Conservation (phyloP, 1,140 invertebrate genomes). For the Drosophila cardini region DNA sequence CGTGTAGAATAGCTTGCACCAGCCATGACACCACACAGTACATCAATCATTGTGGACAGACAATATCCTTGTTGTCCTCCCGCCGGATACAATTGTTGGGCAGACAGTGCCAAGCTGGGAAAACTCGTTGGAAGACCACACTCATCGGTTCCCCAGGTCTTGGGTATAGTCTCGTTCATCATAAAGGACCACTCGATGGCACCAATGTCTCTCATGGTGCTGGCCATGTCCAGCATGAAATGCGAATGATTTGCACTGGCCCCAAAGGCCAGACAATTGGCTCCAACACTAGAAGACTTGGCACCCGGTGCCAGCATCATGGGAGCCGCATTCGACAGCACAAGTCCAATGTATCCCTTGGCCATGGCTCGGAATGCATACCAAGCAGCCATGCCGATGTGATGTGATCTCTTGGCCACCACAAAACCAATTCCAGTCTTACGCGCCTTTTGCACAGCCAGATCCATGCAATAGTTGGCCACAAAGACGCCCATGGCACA, state of each 20-base stretch:
- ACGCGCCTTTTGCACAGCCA: conserved; percentile 94
- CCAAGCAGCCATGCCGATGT: conserved; percentile 90
- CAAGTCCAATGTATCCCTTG: conserved; percentile 91
- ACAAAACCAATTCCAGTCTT: conserved; percentile 94
- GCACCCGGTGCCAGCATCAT: conserved; percentile 92
- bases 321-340: conserved; percentile 96
- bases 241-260: conserved; percentile 89
- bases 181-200: conserved; percentile 91
- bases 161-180: conserved; percentile 89
- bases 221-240: conserved; percentile 97
- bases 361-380: conserved; percentile 92
- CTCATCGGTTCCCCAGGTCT: conserved; percentile 91
- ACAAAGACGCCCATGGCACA: conserved; percentile 89
- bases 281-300: conserved; percentile 90
- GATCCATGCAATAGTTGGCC: conserved; percentile 92
- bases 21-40: conserved; percentile 85
- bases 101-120: conserved; percentile 87
- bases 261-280: conserved; percentile 93
- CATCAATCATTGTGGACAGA: conserved; percentile 92
- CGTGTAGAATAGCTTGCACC: conserved; percentile 47
- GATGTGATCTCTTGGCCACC: conserved; percentile 87
- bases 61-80: conserved; percentile 97
- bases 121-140: conserved; percentile 88
- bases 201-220: conserved; percentile 88
- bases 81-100: conserved; percentile 90